Evolutionary conservation across 2,888 invertebrate genomes (phyloP).

Genomic region (Aphidius colemani): DNA sequence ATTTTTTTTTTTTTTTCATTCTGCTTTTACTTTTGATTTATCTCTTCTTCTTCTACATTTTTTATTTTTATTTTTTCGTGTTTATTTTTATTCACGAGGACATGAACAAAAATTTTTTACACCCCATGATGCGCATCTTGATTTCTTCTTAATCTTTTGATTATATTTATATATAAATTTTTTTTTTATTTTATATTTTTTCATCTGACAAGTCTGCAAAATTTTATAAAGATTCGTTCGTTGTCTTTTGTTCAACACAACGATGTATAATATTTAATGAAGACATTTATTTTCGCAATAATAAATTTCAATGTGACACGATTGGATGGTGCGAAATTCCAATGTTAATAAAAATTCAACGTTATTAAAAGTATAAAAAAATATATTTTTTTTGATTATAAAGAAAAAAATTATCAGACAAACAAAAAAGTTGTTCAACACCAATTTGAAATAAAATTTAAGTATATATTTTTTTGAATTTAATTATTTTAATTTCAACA

Average conservation of each 20-base stretch:
- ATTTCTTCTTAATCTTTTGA: not conserved
- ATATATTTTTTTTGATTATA: too few species aligned
- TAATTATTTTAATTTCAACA: too few species aligned
- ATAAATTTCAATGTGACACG: conserved; percentile 22
- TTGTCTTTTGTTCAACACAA: not conserved
- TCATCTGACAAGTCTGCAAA: too few species aligned
- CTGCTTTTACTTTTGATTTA: not conserved
- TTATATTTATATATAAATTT: not conserved
- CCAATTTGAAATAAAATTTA: too few species aligned
- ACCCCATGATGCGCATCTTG: conserved; percentile 6
- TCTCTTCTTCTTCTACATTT: not conserved
- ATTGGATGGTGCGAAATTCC: conserved; percentile 5
- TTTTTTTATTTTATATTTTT: not conserved
- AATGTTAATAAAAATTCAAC: not conserved
- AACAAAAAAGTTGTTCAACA: too few species aligned
- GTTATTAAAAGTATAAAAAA: too few species aligned
- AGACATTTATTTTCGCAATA: conserved; percentile 24
- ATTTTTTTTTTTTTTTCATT: conserved; percentile 11
- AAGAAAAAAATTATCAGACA: too few species aligned
- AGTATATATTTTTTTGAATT: too few species aligned
- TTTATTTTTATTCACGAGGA: too few species aligned
- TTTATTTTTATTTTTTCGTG: not conserved
- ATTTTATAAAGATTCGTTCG: too few species aligned
- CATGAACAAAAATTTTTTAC: conserved; percentile 2
- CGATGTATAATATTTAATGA: conserved; percentile 27